phyloP scores from a whole-genome alignment of 2,113 vertebrate genomes.

The Aix galericulata region DNA sequence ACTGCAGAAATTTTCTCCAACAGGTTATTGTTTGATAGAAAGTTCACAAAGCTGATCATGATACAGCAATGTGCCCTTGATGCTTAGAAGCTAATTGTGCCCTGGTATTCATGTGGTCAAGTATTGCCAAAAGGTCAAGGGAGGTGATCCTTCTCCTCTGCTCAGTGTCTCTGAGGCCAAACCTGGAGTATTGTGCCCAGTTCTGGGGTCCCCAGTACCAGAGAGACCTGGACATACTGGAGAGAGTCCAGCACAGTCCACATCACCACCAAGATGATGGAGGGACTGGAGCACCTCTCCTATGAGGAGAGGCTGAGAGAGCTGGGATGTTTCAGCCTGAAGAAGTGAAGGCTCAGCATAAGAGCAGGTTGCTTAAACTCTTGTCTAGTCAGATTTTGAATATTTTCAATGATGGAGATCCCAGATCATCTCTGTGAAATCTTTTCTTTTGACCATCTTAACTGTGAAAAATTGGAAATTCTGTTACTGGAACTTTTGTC shows the following conservation, averaged over 20 bases:
- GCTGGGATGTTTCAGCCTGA: not conserved
- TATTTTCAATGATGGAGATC: not conserved
- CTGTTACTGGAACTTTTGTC: fast-evolving
- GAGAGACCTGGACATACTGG: not conserved
- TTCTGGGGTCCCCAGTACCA: not conserved
- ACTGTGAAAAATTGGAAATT: not conserved
- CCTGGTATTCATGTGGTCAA: not conserved
- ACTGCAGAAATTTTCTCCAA: not conserved
- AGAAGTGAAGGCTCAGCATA: not conserved
- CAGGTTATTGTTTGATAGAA: not conserved
- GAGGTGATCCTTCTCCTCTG: not conserved
- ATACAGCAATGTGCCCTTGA: not conserved
- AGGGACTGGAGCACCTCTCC: not conserved
- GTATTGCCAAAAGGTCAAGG: not conserved
- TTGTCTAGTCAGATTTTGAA: not conserved
- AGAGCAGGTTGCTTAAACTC: not conserved
- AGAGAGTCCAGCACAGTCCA: not conserved
- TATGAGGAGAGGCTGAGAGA: not conserved
- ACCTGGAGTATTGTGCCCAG: not conserved
- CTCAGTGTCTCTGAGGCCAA: not conserved
- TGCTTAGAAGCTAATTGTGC: not conserved
- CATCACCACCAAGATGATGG: not conserved
- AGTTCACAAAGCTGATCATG: not conserved
- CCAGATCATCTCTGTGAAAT: not conserved
- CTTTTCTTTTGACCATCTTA: not conserved